Conservation (phyloP, 2,797 vertebrate species). For the Macrochelys suwanniensis region DNA sequence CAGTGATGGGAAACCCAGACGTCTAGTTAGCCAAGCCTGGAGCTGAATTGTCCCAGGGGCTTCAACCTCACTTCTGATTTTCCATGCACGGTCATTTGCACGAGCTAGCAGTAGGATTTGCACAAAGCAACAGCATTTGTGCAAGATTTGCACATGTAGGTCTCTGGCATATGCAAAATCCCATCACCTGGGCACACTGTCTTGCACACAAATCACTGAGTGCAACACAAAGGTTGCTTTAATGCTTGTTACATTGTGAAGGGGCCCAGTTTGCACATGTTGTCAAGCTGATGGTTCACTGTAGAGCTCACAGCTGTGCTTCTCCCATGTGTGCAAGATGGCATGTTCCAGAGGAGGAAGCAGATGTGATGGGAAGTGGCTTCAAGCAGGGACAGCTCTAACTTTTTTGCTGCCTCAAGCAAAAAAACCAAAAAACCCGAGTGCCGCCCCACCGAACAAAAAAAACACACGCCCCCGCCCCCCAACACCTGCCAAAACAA, state of each 20-base stretch:
- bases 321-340: fast-evolving
- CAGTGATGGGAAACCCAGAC: not conserved
- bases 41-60: not conserved
- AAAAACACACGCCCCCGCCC: no score
- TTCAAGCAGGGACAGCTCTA: no score
- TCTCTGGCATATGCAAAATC: not conserved
- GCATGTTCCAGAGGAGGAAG: not conserved
- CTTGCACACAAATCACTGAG: not conserved
- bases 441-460: no score
- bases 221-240: not conserved
- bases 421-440: no score
- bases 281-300: fast-evolving
- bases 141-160: fast-evolving
- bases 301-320: not conserved
- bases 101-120: not conserved
- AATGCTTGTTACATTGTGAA: not conserved
- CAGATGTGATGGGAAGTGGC: not conserved
- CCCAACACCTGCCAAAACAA: no score
- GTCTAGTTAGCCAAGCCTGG: not conserved
- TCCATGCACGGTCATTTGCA: fast-evolving
- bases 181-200: not conserved
- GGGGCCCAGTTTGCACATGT: fast-evolving
- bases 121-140: not conserved
- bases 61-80: not conserved
- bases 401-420: no score